phyloP scores from a whole-genome alignment of 2,113 vertebrate species.

The Dasyurus viverrinus region DNA sequence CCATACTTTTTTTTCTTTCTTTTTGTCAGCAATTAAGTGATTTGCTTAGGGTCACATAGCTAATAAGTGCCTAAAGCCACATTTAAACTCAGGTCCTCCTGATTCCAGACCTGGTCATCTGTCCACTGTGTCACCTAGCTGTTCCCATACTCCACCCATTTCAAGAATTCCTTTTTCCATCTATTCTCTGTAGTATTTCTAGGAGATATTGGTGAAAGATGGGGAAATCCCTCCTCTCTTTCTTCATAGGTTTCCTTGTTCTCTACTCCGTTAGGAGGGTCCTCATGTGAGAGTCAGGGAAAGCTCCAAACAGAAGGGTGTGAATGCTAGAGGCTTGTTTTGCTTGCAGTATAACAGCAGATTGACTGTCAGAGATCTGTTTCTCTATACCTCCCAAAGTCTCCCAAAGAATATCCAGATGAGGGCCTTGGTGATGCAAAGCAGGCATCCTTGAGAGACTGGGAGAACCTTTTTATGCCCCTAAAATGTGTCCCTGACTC shows the following conservation, averaged over 20 bases:
- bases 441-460: not conserved
- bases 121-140: not conserved
- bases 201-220: not conserved
- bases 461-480: not conserved
- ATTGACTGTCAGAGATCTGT: not conserved
- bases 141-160: not conserved
- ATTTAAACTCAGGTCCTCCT: not conserved
- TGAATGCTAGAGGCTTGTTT: not conserved
- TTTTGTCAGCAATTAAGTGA: not conserved
- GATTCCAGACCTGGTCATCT: not conserved
- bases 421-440: not conserved
- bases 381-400: not conserved
- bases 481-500: not conserved
- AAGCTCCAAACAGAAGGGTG: not conserved
- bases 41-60: not conserved
- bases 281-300: not conserved
- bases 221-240: not conserved
- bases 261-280: not conserved
- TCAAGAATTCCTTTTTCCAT: not conserved
- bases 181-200: not conserved
- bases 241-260: rapidly evolving
- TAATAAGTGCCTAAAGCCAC: not conserved
- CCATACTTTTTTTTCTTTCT: not conserved
- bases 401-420: not conserved
- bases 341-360: not conserved